Percentiles rank a stretch among this genome's conserved stretches.
These are phyloP conservation scores for Eunapius fragilis DNA, from an alignment of 37 sponge, comb jelly and placozoan species.

Conservation along the genomic window DNA sequence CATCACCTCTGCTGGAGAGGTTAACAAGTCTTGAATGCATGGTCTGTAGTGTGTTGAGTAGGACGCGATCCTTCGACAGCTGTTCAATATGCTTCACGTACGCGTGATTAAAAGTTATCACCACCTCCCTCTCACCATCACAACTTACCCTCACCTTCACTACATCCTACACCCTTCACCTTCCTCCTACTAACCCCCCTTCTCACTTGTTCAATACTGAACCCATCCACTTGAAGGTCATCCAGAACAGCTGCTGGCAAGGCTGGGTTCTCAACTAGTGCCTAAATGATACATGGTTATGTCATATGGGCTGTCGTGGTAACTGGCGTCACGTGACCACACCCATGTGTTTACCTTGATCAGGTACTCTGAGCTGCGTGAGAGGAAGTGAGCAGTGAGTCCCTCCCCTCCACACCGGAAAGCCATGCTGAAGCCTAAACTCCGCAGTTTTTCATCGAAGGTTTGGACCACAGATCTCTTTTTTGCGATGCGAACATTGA, in stretches of 20 bases:
- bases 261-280: conserved; percentile 41
- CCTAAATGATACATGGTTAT: conserved; percentile 16
- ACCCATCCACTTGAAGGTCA: not conserved
- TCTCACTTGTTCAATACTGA: not conserved
- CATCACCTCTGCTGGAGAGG: not conserved
- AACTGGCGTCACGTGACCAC: no score
- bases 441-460: conserved; percentile 35
- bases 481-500: conserved; percentile 9
- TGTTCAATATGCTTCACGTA: not conserved
- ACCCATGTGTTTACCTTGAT: conserved; percentile 35
- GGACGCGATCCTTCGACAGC: not conserved
- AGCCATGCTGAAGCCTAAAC: not conserved
- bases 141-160: not conserved
- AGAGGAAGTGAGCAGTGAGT: conserved; percentile 20
- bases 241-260: conserved; percentile 23
- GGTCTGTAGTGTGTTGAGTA: not conserved
- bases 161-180: not conserved
- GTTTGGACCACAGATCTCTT: conserved; percentile 26
- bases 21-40: not conserved
- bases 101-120: not conserved
- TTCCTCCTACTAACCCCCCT: not conserved
- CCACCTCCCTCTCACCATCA: not conserved
- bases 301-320: no score
- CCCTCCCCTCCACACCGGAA: conserved; percentile 21
- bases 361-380: conserved; percentile 36